phyloP scores from a whole-genome alignment of 2,888 invertebrate species.

The Nipponacmea schrenckii region DNA sequence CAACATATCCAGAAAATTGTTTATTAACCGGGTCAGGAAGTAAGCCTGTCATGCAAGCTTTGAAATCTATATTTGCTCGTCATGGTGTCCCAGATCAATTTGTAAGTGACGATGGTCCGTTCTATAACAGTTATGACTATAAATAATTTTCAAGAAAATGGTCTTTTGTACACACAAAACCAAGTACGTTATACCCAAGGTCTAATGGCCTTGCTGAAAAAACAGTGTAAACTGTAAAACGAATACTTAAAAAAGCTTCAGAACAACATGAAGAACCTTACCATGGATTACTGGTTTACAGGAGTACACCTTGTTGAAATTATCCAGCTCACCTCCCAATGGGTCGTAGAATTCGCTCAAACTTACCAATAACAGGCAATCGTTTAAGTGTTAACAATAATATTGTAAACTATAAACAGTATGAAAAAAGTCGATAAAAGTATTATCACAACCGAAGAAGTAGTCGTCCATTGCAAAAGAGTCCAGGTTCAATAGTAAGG shows the following conservation, averaged over 20 bases:
- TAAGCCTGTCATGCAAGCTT: not conserved
- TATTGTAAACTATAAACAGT: too few species aligned
- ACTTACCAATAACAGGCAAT: not conserved
- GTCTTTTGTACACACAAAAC: conserved; percentile 18
- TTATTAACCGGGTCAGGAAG: not conserved
- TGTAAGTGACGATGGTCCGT: conserved; percentile 20
- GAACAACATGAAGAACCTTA: conserved; percentile 15
- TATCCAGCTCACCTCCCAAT: too few species aligned
- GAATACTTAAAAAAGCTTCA: conserved; percentile 23
- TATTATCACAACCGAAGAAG: too few species aligned
- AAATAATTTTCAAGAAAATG: conserved; percentile 19
- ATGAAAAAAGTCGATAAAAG: too few species aligned
- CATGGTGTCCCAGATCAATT: conserved; percentile 18
- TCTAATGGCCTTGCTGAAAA: conserved; percentile 27
- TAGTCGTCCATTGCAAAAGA: too few species aligned
- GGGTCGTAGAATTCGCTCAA: conserved; percentile 19
- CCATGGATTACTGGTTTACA: conserved; percentile 20
- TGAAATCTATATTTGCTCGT: conserved; percentile 14
- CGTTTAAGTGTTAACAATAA: too few species aligned
- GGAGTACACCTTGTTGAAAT: conserved; percentile 25
- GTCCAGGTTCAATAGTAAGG: too few species aligned
- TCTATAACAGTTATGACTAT: conserved; percentile 11
- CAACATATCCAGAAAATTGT: conserved; percentile 6
- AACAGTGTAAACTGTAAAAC: too few species aligned
- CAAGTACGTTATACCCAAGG: conserved; percentile 22